Base-by-base conservation (phyloP, 2,888 invertebrate species). In the Acrobasis suavella region DNA sequence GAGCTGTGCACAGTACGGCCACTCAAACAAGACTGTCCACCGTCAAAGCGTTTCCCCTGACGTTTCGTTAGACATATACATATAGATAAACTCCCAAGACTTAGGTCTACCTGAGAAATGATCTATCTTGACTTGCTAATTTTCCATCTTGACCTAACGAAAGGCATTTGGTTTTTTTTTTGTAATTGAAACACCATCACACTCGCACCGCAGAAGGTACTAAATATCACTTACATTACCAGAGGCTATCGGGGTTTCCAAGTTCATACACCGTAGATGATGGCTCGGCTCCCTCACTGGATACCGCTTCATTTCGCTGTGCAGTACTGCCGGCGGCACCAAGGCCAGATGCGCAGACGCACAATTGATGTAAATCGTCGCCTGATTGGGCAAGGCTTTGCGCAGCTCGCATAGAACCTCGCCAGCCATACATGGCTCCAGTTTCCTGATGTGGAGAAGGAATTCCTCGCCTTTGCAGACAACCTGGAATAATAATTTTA, bases 361-460 rank as follows among this genome's bases (percentile, higher is more conserved):
- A n/a, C 68, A 68, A 16, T 65, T 65, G 0, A 76, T 59, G 15
- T 67, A 58, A 1, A 74, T 52, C 0, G 72, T 72, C 66, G 65
- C 71, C 8, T 67, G 62, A 14, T 65, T 62, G 0, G 73, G 72
- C 5, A 69, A 51, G 2, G 68, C 58, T 46, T 63, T 69, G 2
- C 76, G 70, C 7, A 81, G 65, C 50, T 80, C 76, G 49, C 80
- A 81, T 0, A 66, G 63, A 0, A 78, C 72, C 9, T 69, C 65
- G 0, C 80, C 80, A 0, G 67, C 66, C 80, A 81, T 80, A 8
- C 69, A 70, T 0, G 72, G 72, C 8, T 76, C 72, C 2, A 80
- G 50, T 62, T 71, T 70, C 32, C 75, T 75, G 2, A 81, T 76
- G 60, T 67, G 67, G 9, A 81, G 64, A 8, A 72, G 37, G 50